Conservation (phyloP, 2,113 vertebrate species). For the Megaceryle maxima region DNA sequence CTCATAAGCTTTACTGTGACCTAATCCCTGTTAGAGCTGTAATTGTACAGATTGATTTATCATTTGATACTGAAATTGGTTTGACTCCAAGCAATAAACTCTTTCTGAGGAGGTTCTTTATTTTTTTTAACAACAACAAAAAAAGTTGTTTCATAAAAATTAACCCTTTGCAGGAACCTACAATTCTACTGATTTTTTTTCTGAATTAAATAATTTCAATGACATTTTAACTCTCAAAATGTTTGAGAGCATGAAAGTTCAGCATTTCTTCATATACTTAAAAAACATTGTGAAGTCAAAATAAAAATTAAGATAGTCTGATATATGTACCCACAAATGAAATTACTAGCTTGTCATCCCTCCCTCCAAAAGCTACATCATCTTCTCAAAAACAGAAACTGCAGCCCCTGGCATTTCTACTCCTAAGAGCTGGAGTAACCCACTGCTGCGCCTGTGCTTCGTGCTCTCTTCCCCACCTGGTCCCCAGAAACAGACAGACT, state of each 20-base stretch:
- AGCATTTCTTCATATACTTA: not conserved
- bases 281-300: not conserved
- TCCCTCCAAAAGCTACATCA: not conserved
- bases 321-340: not conserved
- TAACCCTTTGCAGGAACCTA: not conserved
- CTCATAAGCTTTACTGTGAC: slow-evolving; percentile 36
- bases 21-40: slow-evolving; percentile 45
- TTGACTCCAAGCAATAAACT: slow-evolving; percentile 14
- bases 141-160: not conserved
- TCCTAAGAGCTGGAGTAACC: not conserved
- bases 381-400: not conserved
- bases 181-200: not conserved
- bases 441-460: not conserved
- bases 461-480: not conserved
- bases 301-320: not conserved
- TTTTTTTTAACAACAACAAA: not conserved
- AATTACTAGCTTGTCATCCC: not conserved
- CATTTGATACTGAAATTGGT: slow-evolving; percentile 26
- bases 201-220: not conserved
- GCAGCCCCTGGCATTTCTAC: not conserved
- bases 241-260: not conserved
- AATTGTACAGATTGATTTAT: slow-evolving; percentile 55
- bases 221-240: not conserved
- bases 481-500: not conserved
- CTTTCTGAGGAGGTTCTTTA: not conserved